Evolutionary conservation across 1,140 invertebrate genomes (phyloP).

Genomic region (Microplitis demolitor): DNA sequence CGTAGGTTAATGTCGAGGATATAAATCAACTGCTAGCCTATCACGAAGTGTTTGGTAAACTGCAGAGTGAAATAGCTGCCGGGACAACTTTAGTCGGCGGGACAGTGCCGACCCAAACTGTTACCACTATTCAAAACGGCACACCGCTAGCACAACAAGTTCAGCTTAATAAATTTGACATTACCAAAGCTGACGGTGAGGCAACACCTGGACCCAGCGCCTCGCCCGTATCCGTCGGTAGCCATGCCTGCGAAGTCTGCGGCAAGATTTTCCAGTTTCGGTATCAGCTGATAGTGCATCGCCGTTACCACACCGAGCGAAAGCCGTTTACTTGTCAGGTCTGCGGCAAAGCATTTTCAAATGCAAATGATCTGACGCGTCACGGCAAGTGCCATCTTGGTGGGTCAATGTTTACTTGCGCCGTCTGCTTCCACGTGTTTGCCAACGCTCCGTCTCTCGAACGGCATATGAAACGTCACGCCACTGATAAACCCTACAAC

Average conservation of each 20-base stretch:
- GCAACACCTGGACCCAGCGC: constrained; percentile 60
- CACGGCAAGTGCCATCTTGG: constrained; percentile 83
- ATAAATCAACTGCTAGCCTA: constrained; percentile 82
- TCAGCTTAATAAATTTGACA: constrained; percentile 65
- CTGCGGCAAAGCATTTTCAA: constrained; percentile 79
- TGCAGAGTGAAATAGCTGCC: constrained; percentile 67
- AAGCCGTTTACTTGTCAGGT: constrained; percentile 86
- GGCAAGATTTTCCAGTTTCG: constrained; percentile 85
- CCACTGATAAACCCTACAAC: constrained; percentile 81
- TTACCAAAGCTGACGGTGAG: constrained; percentile 61
- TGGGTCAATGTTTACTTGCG: constrained; percentile 75
- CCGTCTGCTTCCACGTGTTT: constrained; percentile 76
- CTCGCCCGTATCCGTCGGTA: constrained; percentile 64
- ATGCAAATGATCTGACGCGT: constrained; percentile 74
- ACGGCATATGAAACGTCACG: constrained; percentile 76
- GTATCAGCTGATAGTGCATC: constrained; percentile 83
- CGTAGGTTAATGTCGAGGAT: constrained; percentile 76
- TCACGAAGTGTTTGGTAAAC: constrained; percentile 85
- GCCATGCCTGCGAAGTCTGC: constrained; percentile 80
- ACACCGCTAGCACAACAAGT: constrained; percentile 58
- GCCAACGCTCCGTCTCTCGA: constrained; percentile 73
- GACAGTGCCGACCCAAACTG: constrained; percentile 61
- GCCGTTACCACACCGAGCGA: constrained; percentile 81
- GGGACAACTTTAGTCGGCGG: constrained; percentile 55
- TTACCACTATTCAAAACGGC: constrained; percentile 58